Evolutionary conservation across 1,140 invertebrate species (phyloP).

Genomic region (Solenopsis fugax): DNA sequence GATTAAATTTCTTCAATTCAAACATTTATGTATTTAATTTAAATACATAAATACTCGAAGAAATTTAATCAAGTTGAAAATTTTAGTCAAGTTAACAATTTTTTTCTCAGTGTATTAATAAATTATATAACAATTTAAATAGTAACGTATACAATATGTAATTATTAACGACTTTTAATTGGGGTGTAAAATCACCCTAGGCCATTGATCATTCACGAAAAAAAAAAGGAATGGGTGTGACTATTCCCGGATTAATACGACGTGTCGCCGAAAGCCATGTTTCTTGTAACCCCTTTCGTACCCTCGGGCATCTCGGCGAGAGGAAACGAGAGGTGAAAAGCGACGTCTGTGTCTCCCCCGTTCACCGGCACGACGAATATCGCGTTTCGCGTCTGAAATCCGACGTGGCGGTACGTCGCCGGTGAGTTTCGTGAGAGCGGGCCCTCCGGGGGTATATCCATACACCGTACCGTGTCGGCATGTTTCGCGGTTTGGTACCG

Average conservation of each 20-base stretch:
- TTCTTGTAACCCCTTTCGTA: background rate
- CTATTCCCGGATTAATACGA: background rate
- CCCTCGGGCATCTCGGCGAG: background rate
- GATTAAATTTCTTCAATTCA: too few relatives aligned
- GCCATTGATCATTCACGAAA: too few relatives aligned
- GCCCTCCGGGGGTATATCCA: conserved; percentile 47
- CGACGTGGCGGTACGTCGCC: conserved; percentile 31
- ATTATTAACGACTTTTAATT: too few relatives aligned
- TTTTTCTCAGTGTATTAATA: too few relatives aligned
- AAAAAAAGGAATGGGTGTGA: too few relatives aligned
- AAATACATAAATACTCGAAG: too few relatives aligned
- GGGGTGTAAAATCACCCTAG: too few relatives aligned
- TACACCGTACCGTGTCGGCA: conserved; percentile 72
- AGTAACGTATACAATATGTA: too few relatives aligned
- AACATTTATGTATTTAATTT: too few relatives aligned
- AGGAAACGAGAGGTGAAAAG: background rate
- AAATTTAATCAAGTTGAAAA: too few relatives aligned
- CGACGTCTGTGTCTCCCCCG: conserved; percentile 31
- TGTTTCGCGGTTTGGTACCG: conserved; percentile 76
- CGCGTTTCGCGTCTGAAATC: conserved; percentile 71
- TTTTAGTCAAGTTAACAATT: too few relatives aligned
- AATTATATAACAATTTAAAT: too few relatives aligned
- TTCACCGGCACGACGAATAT: conserved; percentile 65
- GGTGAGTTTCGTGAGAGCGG: conserved; percentile 69
- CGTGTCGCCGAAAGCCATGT: background rate